These are phyloP conservation scores for Pseudomyrmex cubaensis DNA, from an alignment of 1,140 invertebrate species.

Conservation along the genomic window DNA sequence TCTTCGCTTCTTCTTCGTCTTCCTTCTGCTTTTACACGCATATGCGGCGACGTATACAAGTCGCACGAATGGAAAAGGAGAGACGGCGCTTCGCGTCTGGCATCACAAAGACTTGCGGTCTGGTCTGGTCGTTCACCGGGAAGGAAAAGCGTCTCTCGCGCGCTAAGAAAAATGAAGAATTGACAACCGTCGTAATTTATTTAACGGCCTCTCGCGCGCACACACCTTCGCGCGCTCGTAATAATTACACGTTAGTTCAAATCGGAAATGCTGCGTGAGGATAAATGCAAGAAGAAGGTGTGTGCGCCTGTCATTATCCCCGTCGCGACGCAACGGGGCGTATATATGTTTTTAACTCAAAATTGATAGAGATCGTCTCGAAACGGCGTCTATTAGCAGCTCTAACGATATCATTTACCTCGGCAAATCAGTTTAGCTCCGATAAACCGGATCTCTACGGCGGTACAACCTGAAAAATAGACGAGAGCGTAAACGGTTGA, in stretches of 20 bases:
- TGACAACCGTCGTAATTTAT: conserved; percentile 51
- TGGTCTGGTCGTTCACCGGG: conserved; percentile 38
- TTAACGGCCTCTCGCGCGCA: neutral
- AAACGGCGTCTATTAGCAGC: conserved; percentile 25
- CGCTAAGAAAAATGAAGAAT: conserved; percentile 42
- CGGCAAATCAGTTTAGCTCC: conserved; percentile 40
- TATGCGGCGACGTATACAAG: conserved; percentile 50
- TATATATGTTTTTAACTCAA: conserved; percentile 10
- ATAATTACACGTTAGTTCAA: conserved; percentile 46
- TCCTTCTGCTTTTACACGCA: conserved; percentile 66
- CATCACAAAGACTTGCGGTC: conserved; percentile 70
- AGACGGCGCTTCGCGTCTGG: conserved; percentile 71
- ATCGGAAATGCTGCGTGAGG: conserved; percentile 40
- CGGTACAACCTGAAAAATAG: neutral
- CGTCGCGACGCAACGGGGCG: neutral
- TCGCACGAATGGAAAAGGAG: conserved; percentile 71
- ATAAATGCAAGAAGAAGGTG: conserved; percentile 16
- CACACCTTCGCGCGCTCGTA: conserved; percentile 3
- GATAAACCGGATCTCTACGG: conserved; percentile 1
- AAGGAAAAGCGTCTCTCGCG: conserved; percentile 31
- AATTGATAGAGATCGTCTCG: conserved; percentile 28
- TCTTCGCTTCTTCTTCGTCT: conserved; percentile 52
- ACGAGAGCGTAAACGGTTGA: neutral
- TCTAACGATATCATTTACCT: conserved; percentile 44
- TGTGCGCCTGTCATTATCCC: conserved; percentile 35